Conservation (phyloP, 2,888 invertebrate species). For the Ornithoptera alexandrae region DNA sequence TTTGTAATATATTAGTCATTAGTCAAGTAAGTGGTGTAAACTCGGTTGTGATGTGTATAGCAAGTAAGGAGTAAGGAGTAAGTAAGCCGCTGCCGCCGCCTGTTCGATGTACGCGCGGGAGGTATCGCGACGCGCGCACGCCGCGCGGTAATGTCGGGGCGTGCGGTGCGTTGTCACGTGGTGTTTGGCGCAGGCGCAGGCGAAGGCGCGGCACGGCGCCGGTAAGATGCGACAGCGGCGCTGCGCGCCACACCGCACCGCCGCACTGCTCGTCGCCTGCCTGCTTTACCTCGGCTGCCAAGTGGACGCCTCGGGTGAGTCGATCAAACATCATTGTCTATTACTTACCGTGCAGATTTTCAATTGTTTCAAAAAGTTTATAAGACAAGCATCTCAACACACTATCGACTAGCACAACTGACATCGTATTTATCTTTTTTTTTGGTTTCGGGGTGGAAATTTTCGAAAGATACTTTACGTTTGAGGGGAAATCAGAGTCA, state of each 20-base stretch:
- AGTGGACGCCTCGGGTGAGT: slow-evolving; percentile 74
- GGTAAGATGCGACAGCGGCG: slow-evolving; percentile 78
- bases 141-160: slow-evolving; percentile 67
- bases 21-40: slow-evolving; percentile 69
- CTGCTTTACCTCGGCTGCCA: slow-evolving; percentile 69
- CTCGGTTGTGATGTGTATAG: slow-evolving; percentile 80
- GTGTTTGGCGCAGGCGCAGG: slow-evolving; percentile 51
- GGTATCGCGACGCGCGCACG: slow-evolving; percentile 50
- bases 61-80: slow-evolving; percentile 63
- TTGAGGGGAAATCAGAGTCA: no score
- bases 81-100: slow-evolving; percentile 47
- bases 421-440: no score
- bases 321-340: slow-evolving; percentile 22
- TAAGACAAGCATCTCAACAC: neutral
- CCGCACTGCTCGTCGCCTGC: slow-evolving; percentile 71
- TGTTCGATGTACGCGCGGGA: slow-evolving; percentile 32
- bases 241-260: slow-evolving; percentile 69
- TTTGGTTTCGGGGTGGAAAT: no score
- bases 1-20: slow-evolving; percentile 64
- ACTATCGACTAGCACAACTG: no score
- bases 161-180: slow-evolving; percentile 64
- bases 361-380: slow-evolving; percentile 30
- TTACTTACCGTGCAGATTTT: slow-evolving; percentile 19
- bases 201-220: slow-evolving; percentile 71
- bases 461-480: no score